Base-by-base conservation (phyloP, 2,888 invertebrate genomes). In the Coecobrya sp. region DNA sequence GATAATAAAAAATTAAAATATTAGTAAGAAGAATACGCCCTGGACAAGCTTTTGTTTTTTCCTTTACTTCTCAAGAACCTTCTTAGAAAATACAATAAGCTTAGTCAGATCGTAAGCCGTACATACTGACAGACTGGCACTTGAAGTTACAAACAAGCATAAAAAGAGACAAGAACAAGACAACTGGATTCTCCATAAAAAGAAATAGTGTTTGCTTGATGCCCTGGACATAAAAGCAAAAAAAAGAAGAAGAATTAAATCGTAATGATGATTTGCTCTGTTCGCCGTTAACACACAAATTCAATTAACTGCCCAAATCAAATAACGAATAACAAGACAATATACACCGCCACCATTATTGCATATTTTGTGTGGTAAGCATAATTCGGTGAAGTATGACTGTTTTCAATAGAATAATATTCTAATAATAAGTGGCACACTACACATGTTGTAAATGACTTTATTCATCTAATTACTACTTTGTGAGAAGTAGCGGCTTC, bases 31-130 rank as follows among this genome's bases (percentile, higher is more conserved):
- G 87, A 87, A 91, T 84, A 91, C 91, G 87, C 91, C 91, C 91
- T 91, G 91, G 70, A 91, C 91, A 91, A 91, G 82, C 87, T 91
- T 87, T n/a, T n/a, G n/a, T n/a, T n/a, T 91, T 52, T 52, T 91
- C 81, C 22, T 25, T 27, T 49, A 2, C 36, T n/a, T 81, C 55
- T 82, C 86, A 87, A 91, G 81, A 81, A 91, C 42, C 86, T 62
- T 45, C 22, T 42, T 36, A 11, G 13, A 8, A 19, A 11, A 49
- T n/a, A 81, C 0, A 52, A 79, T 68, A 76, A 27, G 52, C 52
- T 13, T 11, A 52, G 30, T 2, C 27, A 68, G 27, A 27, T 27
- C n/a, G n/a, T n/a, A n/a, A n/a, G n/a, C n/a, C n/a, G n/a, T 8
- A 1, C 55, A 59, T 49, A 25, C 65, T 11, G 52, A 52, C 79